Base-by-base conservation (phyloP, 2,888 invertebrate species). In the Crocallis elinguaria region DNA sequence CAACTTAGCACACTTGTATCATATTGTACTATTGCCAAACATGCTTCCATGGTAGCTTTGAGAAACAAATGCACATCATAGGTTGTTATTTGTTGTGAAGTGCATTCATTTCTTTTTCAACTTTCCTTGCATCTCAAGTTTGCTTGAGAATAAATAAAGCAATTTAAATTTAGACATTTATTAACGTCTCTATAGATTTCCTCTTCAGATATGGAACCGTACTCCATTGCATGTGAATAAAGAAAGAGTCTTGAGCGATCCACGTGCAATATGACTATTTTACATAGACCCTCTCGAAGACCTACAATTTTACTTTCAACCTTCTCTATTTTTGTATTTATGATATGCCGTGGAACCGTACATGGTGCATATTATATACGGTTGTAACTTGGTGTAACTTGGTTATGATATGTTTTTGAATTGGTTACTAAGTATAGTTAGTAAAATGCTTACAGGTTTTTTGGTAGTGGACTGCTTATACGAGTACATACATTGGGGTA, bases 151-250 rank as follows among this genome's bases (percentile, higher is more conserved):
- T 19, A 4, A 6, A 19, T 4, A 19, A 19, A 3, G 8, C 8
- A 8, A 7, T 23, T 4, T 8, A 7, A 23, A 8, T 7, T 23
- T 8, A 23, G 8, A 1, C 1, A 8, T 8, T 7, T 23, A 32
- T 8, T 11, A 35, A 12, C 23, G 14, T 7, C 23, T 36, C 36
- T 9, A 8, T 23, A 23, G 8, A 37, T 35, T 71, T 76, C 49
- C 52, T 55, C 62, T 46, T 44, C 46, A 63, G 57, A 62, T 69
- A 73, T 67, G 63, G 67, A 74, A 74, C 72, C 73, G 71, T 73
- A 79, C 73, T 63, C 71, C 70, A 77, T 75, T 78, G 71, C 76
- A 81, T 77, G 76, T 80, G 82, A 84, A 86, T 86, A 84, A 81
- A 75, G 81, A 82, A 82, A 74, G 75, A 75, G 77, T 52, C 73